Evolutionary conservation across 1,140 invertebrate genomes (phyloP).

Genomic region (Aporrectodea caliginosa): DNA sequence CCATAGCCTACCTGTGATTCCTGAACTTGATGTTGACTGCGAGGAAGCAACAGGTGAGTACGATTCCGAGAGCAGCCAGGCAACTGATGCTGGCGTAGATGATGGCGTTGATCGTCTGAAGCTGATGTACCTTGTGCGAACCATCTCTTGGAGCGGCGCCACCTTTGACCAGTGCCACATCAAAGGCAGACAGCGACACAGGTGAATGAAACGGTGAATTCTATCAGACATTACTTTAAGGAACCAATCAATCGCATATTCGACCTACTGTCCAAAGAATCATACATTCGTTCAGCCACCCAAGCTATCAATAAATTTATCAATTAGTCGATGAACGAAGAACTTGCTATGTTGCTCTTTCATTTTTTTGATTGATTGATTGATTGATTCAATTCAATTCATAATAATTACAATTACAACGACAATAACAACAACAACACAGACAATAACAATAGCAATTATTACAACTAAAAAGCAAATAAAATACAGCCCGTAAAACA

Average conservation of each 20-base stretch:
- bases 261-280: too few relatives aligned
- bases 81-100: slow-evolving; percentile 77
- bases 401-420: slow-evolving; percentile 13
- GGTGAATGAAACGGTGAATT: too few relatives aligned
- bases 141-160: slow-evolving; percentile 81
- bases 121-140: slow-evolving; percentile 76
- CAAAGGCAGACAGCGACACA: too few relatives aligned
- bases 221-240: too few relatives aligned
- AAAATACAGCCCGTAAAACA: too few relatives aligned
- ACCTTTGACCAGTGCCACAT: too few relatives aligned
- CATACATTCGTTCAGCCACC: too few relatives aligned
- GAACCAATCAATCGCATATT: too few relatives aligned
- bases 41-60: slow-evolving; percentile 89
- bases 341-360: too few relatives aligned
- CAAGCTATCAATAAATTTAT: too few relatives aligned
- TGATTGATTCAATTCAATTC: not conserved
- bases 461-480: slow-evolving; percentile 1
- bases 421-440: slow-evolving; percentile 17
- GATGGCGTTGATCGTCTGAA: slow-evolving; percentile 83
- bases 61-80: slow-evolving; percentile 80
- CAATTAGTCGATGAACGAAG: too few relatives aligned
- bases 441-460: slow-evolving; percentile 16
- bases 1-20: slow-evolving; percentile 96
- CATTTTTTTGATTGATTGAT: too few relatives aligned
- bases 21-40: slow-evolving; percentile 92